These are phyloP conservation scores for Gonioctena quinquepunctata DNA, from an alignment of 1,140 invertebrate genomes.

Conservation along the genomic window DNA sequence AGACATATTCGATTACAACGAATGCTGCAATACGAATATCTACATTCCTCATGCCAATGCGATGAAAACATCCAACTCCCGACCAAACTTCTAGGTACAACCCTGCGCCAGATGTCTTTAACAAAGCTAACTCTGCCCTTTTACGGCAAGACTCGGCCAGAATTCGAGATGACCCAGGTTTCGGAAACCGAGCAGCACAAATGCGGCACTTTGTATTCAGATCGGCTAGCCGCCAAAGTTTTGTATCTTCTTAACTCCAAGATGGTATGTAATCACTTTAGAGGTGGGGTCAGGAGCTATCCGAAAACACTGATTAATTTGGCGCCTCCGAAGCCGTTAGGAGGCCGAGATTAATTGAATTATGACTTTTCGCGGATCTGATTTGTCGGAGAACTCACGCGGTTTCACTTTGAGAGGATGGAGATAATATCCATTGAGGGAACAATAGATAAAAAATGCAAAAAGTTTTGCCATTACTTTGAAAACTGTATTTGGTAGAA, in stretches of 20 bases:
- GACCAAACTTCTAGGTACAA: too few species aligned
- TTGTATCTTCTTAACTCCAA: slow-evolving; percentile 49
- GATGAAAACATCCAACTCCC: too few species aligned
- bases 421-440: too few species aligned
- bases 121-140: slow-evolving; percentile 44
- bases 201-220: slow-evolving; percentile 47
- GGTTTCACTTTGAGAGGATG: too few species aligned
- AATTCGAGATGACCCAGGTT: slow-evolving; percentile 44
- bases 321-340: slow-evolving; percentile 7
- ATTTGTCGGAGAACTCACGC: neutral
- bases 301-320: slow-evolving; percentile 27
- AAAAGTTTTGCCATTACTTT: too few species aligned
- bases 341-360: slow-evolving; percentile 4
- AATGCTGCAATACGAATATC: too few species aligned
- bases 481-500: too few species aligned
- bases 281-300: slow-evolving; percentile 31
- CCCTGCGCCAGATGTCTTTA: slow-evolving; percentile 39
- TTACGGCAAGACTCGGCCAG: slow-evolving; percentile 35
- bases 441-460: too few species aligned
- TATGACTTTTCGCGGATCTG: neutral
- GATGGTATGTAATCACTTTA: slow-evolving; percentile 44
- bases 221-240: slow-evolving; percentile 34
- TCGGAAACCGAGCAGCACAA: slow-evolving; percentile 46
- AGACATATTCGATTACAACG: too few species aligned
- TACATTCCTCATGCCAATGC: too few species aligned